Base-by-base conservation (phyloP, 2,797 vertebrate species). In the Thamnophis elegans region DNA sequence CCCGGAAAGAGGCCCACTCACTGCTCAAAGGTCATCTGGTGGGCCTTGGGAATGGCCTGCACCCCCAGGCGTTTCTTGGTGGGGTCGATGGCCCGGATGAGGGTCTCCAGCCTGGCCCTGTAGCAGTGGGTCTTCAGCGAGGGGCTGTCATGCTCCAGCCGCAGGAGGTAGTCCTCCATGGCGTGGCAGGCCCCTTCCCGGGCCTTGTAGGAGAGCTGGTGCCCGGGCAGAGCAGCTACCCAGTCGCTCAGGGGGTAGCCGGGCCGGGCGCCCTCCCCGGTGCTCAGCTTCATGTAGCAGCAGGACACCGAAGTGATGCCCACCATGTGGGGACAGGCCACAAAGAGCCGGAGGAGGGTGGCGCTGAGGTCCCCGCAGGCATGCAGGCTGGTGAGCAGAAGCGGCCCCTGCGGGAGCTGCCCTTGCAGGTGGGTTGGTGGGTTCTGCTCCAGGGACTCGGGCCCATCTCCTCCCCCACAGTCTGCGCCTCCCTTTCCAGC, bases 231-330 rank as follows among this genome's bases (percentile, higher is more conserved):
- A 0, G 92, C 91, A 0, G 94, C 95, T 22, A 99, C 98, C 97
- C 98, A 98, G 36, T 96, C n/a, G 87, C 99, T 99, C 97, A 99
- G 97, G 0, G 99, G 99, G 97, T 99, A 99, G 25, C 99, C 98
- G 0, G 97, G 97, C 51, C 95, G 98, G 73, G 97, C 90, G 56
- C 98, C 98, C 42, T 88, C 98, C 42, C 82, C 85, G 9, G 98
- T 98, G 25, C 97, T 98, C 90, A 99, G 96, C 89, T 99, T 99
- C 99, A 99, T 99, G 97, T 99, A 98, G 96, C 99, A 99, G 90
- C 99, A 99, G 3, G 98, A 98, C 62, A 98, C 99, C 0, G 98
- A 98, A 5, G 98, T 98, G 94, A 99, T 97, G 26, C 98, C 99
- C 0, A 95, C 97, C 12, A 99, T 98, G 0, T 97, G 92, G 0